phyloP scores from a whole-genome alignment of 2,797 vertebrate genomes.

The Schizopygopsis pylzovi region DNA sequence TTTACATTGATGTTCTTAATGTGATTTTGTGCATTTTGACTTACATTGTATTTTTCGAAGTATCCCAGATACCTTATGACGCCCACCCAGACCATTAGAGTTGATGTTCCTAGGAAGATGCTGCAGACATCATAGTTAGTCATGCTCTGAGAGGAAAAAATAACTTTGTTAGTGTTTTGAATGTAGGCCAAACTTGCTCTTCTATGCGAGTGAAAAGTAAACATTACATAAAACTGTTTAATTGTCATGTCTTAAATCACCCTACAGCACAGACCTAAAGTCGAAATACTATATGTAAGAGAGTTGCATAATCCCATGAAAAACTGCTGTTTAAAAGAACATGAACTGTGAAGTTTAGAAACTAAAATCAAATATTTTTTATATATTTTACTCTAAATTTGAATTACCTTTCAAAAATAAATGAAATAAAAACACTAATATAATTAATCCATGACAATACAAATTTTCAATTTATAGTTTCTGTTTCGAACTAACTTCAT shows the following conservation, averaged over 20 bases:
- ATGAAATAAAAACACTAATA: not conserved
- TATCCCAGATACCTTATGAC: conserved; percentile 97
- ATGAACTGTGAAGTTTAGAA: not conserved
- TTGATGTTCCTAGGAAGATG: conserved; percentile 95
- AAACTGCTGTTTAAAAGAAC: not conserved
- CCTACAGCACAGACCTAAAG: not conserved
- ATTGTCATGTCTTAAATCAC: not conserved
- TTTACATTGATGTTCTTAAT: not conserved
- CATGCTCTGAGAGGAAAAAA: conserved; percentile 80
- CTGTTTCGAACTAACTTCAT: not conserved
- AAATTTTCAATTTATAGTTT: too few relatives aligned
- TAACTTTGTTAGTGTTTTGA: not conserved
- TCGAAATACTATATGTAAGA: not conserved
- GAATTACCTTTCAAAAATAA: not conserved
- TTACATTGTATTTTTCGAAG: conserved; percentile 97
- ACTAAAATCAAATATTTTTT: not conserved
- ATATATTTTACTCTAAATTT: not conserved
- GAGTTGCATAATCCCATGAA: not conserved
- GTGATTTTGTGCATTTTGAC: conserved; percentile 54
- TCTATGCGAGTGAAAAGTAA: conserved; percentile 5
- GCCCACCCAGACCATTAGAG: conserved; percentile 93
- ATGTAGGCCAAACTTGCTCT: not conserved
- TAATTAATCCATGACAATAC: not conserved
- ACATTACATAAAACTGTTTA: not conserved
- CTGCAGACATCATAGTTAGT: conserved; percentile 96